Evolutionary conservation across 2,113 vertebrate species (phyloP).

Genomic region (Mus pahari): DNA sequence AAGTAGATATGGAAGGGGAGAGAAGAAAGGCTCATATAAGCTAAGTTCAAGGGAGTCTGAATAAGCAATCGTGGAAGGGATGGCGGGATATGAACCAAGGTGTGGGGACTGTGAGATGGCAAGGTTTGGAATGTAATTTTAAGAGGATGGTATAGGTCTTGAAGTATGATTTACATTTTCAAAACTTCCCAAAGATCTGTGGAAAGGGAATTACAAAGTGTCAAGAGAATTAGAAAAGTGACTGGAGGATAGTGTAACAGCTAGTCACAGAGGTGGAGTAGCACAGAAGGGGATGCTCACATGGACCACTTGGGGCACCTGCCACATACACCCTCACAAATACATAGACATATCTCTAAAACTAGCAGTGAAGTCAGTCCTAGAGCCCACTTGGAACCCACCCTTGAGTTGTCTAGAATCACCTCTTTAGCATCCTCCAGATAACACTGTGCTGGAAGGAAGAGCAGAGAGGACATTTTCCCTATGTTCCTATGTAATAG

Average conservation of each 20-base stretch:
- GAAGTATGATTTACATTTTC: not conserved
- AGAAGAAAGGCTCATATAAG: not conserved
- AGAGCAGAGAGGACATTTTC: not conserved
- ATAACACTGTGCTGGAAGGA: not conserved
- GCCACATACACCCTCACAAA: accelerated
- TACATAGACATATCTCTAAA: too few species aligned
- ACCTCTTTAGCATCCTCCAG: too few species aligned
- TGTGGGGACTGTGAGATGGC: not conserved
- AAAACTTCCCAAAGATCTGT: not conserved
- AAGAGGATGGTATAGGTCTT: not conserved
- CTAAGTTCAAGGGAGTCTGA: not conserved
- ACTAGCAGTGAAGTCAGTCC: too few species aligned
- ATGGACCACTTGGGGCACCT: not conserved
- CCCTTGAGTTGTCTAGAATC: not conserved
- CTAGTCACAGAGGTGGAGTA: not conserved
- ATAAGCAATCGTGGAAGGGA: not conserved
- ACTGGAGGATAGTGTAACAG: not conserved
- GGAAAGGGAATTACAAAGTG: not conserved
- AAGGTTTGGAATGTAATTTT: not conserved
- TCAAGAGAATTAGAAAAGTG: not conserved
- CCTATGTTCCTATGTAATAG: accelerated
- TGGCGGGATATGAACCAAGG: not conserved
- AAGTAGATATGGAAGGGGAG: not conserved
- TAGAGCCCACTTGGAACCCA: too few species aligned
- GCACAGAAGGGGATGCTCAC: not conserved